Conservation (phyloP, 1,140 invertebrate species). For the Amphibalanus amphitrite region DNA sequence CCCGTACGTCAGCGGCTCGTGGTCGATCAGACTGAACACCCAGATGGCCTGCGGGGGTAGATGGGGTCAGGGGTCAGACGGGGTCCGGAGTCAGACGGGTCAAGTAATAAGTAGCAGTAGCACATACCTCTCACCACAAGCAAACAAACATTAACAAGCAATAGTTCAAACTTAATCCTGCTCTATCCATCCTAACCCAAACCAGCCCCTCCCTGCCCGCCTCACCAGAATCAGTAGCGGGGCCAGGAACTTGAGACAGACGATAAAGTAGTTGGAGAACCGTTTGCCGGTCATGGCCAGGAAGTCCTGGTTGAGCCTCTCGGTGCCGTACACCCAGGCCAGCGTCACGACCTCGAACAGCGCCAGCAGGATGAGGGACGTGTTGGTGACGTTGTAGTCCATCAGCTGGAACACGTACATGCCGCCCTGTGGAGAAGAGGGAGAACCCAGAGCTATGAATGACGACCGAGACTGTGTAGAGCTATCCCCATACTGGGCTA, state of each 20-base stretch:
- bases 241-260: conserved; percentile 64
- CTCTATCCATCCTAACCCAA: background rate
- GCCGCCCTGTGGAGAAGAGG: conserved; percentile 46
- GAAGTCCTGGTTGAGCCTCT: conserved; percentile 55
- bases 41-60: conserved; percentile 32
- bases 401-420: conserved; percentile 85
- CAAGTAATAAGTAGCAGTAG: no score
- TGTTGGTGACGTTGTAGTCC: conserved; percentile 77
- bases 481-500: no score
- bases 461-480: no score
- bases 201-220: background rate
- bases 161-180: no score
- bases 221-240: conserved; percentile 55
- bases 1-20: conserved; percentile 31
- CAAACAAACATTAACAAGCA: no score
- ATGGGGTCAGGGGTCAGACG: background rate
- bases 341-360: conserved; percentile 82
- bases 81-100: no score
- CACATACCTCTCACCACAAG: no score
- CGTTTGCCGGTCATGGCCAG: conserved; percentile 67
- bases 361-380: conserved; percentile 76
- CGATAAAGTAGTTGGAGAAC: conserved; percentile 59
- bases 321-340: conserved; percentile 76
- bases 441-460: no score
- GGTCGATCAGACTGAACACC: conserved; percentile 35